Evolutionary conservation across 37 sponge, comb jelly and placozoan genomes (phyloP).

Genomic region (Halisarca cf. caerulea): DNA sequence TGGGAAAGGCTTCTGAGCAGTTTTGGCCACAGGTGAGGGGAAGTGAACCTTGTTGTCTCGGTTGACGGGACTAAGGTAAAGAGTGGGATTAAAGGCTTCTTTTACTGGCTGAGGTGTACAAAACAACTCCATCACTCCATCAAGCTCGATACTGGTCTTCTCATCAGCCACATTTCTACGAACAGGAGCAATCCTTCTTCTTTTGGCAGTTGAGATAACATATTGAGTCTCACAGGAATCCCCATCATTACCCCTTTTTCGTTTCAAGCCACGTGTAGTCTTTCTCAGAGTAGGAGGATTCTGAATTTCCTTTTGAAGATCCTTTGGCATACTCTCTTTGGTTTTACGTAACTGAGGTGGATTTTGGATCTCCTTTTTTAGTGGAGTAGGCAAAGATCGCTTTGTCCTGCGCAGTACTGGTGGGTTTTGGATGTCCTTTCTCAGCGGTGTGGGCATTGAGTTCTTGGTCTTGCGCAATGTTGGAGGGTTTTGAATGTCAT

Average conservation of each 20-base stretch:
- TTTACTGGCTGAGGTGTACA: constrained; percentile 31
- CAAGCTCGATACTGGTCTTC: not conserved
- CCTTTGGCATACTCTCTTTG: not conserved
- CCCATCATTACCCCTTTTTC: not conserved
- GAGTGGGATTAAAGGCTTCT: constrained; percentile 17
- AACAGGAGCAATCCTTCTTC: constrained; percentile 13
- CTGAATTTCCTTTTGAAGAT: constrained; percentile 40
- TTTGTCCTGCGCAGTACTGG: not conserved
- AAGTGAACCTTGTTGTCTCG: constrained; percentile 14
- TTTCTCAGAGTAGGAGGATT: constrained; percentile 24
- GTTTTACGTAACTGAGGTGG: constrained; percentile 9
- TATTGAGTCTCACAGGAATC: not conserved
- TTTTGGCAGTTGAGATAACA: not conserved
- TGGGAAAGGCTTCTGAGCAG: constrained; percentile 42
- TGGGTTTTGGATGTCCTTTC: constrained; percentile 9
- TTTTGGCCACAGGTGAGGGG: constrained; percentile 44
- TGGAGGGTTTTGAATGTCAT: constrained; percentile 39
- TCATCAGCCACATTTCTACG: not conserved
- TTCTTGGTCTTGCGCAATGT: constrained; percentile 43
- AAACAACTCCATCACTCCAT: constrained; percentile 30
- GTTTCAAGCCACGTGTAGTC: not conserved
- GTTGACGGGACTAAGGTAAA: not conserved
- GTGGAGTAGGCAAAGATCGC: constrained; percentile 47
- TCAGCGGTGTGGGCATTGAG: constrained; percentile 70
- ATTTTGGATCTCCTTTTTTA: constrained; percentile 14